Base-by-base conservation (phyloP, 2,797 vertebrate species). In the Anabacerthia variegaticeps region DNA sequence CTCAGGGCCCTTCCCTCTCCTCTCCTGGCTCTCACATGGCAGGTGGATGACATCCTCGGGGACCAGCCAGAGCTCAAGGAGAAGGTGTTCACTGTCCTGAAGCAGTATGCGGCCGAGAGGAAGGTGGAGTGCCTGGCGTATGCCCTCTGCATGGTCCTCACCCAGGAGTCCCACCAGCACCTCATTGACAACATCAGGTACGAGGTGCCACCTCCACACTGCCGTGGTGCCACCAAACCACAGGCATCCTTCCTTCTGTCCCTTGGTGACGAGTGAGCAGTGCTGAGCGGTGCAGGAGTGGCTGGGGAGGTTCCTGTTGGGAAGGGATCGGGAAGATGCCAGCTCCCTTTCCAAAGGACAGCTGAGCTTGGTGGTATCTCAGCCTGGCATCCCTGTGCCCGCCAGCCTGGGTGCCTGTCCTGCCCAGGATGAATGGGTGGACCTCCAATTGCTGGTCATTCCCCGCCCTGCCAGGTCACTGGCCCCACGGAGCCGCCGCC, bases 121-220 rank as follows among this genome's bases (percentile, higher is more conserved):
- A 98, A 97, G 44, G 99, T 99, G 26, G 99, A 99, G 30, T 98
- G 98, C 97, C 90, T 99, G 97, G 99, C 99, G n/a, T 96, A 97
- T 0, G 97, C 98, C 36, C 98, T 99, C 85, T 98, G 99, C 11
- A 97, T 98, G 94, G 98, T 98, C 12, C 98, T 99, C 89, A 98
- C 97, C 85, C 98, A 96, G 0, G 99, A 99, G 41, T 98, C 98
- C 78, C 98, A 98, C 16, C 98, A 98, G 30, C 98, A 98, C 41
- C 99, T 99, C 65, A 97, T 99, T 83, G 98, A 99, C 96, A 99
- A 95, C 97, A 99, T 99, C 98, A 99, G 99, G 99, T 99, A 98
- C 32, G 3, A 28, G 44, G 12, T n/a, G 18, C 7, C 46, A 13
- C 16, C 28, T 7, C 39, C 27, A 1, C 0, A 0, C 43, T 12